phyloP scores from a whole-genome alignment of 2,888 invertebrate genomes.

The Balanococcus diminutus region DNA sequence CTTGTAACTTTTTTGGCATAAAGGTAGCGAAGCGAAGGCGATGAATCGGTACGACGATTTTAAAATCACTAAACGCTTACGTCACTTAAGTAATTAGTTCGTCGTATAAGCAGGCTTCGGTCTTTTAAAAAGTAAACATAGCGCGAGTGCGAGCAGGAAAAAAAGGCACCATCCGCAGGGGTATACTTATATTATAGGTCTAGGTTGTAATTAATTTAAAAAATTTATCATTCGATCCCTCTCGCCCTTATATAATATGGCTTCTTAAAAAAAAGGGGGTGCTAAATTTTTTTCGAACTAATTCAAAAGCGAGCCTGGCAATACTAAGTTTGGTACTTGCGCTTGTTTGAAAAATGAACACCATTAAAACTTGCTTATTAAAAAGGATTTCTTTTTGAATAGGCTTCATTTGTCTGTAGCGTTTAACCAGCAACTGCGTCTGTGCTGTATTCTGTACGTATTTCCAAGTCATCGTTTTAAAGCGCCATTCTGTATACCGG shows the following conservation, averaged over 20 bases:
- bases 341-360: slow-evolving; percentile 30
- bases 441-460: neutral
- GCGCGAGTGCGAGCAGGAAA: neutral
- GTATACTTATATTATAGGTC: too few species aligned
- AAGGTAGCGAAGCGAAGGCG: neutral
- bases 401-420: slow-evolving; percentile 37
- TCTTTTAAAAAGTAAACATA: neutral
- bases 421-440: slow-evolving; percentile 15
- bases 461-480: too few species aligned
- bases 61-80: slow-evolving; percentile 1
- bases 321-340: neutral
- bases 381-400: slow-evolving; percentile 42
- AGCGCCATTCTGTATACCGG: neutral
- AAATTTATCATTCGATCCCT: slow-evolving; percentile 15
- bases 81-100: slow-evolving; percentile 18
- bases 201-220: slow-evolving; percentile 9
- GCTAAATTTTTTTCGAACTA: neutral
- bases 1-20: neutral
- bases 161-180: neutral
- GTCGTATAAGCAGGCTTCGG: neutral
- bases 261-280: slow-evolving; percentile 3
- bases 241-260: neutral
- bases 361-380: slow-evolving; percentile 43
- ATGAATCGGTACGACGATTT: neutral
- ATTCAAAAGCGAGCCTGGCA: neutral